Evolutionary conservation across 2,797 vertebrate genomes (phyloP).

Genomic region (Dryobates pubescens): DNA sequence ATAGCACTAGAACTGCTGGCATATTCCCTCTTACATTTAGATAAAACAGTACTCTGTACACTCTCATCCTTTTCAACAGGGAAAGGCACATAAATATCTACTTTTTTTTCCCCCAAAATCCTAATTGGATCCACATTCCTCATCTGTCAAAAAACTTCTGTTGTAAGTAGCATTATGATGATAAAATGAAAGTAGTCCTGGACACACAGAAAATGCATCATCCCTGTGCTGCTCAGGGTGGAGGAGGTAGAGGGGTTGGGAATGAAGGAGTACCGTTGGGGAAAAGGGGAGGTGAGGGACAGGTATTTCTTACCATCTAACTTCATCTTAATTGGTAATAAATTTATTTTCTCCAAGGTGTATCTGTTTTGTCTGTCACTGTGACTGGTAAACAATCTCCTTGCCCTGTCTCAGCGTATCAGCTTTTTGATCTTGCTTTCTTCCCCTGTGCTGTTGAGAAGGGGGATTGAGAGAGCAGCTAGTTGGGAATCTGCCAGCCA

Average conservation of each 20-base stretch:
- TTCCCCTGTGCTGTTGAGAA: neutral
- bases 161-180: neutral
- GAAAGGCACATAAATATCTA: neutral
- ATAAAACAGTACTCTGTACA: neutral
- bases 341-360: neutral
- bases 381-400: neutral
- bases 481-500: neutral
- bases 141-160: neutral
- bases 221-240: too few species aligned
- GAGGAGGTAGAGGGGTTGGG: too few species aligned
- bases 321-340: neutral
- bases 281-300: too few species aligned
- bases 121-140: neutral
- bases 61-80: neutral
- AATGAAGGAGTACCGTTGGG: too few species aligned
- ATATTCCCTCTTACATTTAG: neutral
- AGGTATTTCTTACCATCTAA: too few species aligned
- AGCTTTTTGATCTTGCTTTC: neutral
- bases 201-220: neutral
- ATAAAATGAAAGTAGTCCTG: neutral
- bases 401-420: neutral
- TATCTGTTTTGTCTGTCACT: neutral
- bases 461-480: neutral
- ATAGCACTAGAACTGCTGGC: neutral
- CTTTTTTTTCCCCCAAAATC: neutral